Base-by-base conservation (phyloP, 2,113 vertebrate genomes). In the Scartelaos histophorus region DNA sequence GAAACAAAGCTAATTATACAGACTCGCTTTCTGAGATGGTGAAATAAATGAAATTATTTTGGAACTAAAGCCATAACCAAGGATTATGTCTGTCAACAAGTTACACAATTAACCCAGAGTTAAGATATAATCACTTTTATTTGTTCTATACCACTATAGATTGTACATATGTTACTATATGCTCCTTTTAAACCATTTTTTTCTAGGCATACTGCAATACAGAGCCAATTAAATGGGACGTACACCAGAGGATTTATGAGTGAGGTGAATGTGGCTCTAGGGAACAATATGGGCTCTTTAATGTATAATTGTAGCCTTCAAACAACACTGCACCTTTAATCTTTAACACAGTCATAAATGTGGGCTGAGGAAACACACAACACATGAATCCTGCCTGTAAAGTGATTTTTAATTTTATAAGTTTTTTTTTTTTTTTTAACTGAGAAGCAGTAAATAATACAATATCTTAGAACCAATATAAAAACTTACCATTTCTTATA, bases 291-390 rank as follows among this genome's bases (percentile, higher is more conserved):
- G 57, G 5, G 13, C 12, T 64, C 65, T 72, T 53, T 57, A 24
- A 54, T 73, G 47, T 25, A 58, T 58, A 25, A 58, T 58, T 58
- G 56, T 58, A 13, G 56, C 22, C 12, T 25, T 29, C 47, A 60
- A 19, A 75, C 67, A 66, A 64, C 38, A 21, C 24, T 7, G 21
- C 53, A 76, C 75, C 80, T 82, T 83, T 35, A 73, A 34, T 73
- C 76, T 66, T 66, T 53, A 3, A 22, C 35, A 13, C 0, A 25
- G 69, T 6, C 12, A 76, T 76, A 15, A 0, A 10, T 35, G 25
- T 0, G 5, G 43, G 51, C 2, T 9, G n/a, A 54, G 51, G 19
- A 21, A 54, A 62, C 15, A 58, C 22, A 13, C 35, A 10, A 57
- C 19, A 66, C 15, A 13, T 25, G 9, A 13, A 56, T 56, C 3